Evolutionary conservation across 2,797 vertebrate species (phyloP), one percentile per base, ranked within the genome.

Genomic region (Geotrypetes seraphini): DNA sequence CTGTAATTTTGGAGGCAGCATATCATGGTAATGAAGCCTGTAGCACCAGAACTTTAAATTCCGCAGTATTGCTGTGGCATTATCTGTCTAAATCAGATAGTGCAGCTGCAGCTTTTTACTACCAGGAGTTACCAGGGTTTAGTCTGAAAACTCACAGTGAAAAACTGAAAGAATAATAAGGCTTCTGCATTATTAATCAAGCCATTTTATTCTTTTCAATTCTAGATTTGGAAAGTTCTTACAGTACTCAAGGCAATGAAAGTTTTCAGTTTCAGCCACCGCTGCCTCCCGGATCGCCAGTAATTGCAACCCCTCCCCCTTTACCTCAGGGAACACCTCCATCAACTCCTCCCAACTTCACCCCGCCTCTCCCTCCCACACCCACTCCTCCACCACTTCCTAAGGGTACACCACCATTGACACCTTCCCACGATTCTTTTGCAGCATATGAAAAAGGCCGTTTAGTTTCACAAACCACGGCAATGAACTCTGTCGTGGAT

Each of bases 181-280:
- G 12, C 13, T 8, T 13, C 25, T 7, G 12, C 24, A 7, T 19
- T 7, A 14, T 10, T 59, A 28, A 62, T 22, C n/a, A 1, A 1
- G 12, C 1, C 36, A 12, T 45, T 32, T 26, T 11, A 7, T 34
- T 27, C 38, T 46, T 11, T 33, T n/a, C n/a, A 3, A 20, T 63
- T 57, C 6, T 57, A 81, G 80, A 78, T 44, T 20, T 50, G 4
- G 82, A 81, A 35, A 10, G 3, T 1, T 18, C 44, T 1, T 69
- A 37, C 6, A 53, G 65, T 12, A 61, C 60, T 43, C 64, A 53
- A 3, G 25, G 39, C 21, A 8, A 14, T 1, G 69, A 71, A 23
- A 75, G 67, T 28, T 90, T 91, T 50, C 71, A 81, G 37, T 96
- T 93, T 50, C 91, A 96, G 5, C 79, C 88, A 19, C 92, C 94